Percentiles rank a stretch among this genome's conserved stretches.
These are phyloP conservation scores for Armadillidium nasatum DNA, from an alignment of 1,140 invertebrate species.

Conservation along the genomic window DNA sequence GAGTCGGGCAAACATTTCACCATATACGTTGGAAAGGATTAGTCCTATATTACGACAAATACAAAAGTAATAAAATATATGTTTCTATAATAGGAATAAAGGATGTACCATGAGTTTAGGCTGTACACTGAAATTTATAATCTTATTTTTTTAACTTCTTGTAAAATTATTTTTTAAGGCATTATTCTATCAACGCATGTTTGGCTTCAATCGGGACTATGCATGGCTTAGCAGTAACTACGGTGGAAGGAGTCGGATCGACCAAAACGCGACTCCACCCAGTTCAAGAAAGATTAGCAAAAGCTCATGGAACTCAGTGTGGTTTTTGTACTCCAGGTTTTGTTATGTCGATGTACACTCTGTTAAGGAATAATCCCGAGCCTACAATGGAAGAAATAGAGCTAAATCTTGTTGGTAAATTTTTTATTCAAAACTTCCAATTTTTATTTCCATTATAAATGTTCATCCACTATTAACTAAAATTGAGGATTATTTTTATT, in stretches of 20 bases:
- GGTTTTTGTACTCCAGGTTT: constrained; percentile 88
- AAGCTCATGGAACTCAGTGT: constrained; percentile 67
- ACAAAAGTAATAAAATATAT: no score
- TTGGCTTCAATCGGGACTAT: constrained; percentile 74
- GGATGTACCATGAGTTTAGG: no score
- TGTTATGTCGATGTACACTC: constrained; percentile 88
- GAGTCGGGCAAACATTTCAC: no score
- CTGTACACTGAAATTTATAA: no score
- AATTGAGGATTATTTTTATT: no score
- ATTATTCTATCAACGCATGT: constrained; percentile 84
- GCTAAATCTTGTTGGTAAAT: constrained; percentile 66
- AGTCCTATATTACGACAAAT: no score
- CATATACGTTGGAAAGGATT: no score
- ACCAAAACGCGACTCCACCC: constrained; percentile 46
- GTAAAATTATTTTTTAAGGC: constrained; percentile 51
- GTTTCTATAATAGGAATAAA: no score
- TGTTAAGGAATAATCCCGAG: constrained; percentile 62
- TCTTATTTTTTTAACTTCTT: no score
- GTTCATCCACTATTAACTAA: no score
- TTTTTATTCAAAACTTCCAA: no score
- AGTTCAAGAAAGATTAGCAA: constrained; percentile 68
- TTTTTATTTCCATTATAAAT: no score
- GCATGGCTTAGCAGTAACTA: constrained; percentile 79
- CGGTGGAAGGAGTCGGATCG: constrained; percentile 68
- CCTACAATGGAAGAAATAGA: constrained; percentile 67